A percentile compares a stretch with the other conserved stretches of the same genome.
These are phyloP conservation scores for Rhodinocichla rosea DNA, from an alignment of 2,113 vertebrate species.

Conservation along the genomic window DNA sequence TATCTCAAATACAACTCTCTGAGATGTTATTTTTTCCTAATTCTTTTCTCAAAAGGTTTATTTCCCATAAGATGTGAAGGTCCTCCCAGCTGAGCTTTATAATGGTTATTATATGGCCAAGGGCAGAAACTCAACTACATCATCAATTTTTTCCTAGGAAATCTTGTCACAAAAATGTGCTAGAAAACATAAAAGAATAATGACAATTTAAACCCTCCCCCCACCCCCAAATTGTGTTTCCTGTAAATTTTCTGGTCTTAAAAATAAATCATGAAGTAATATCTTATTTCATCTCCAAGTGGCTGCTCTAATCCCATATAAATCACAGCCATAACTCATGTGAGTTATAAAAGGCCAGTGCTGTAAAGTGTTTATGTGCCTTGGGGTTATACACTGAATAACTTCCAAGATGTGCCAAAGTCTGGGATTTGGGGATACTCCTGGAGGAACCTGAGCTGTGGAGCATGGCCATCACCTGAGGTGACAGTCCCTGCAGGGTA, in stretches of 20 bases:
- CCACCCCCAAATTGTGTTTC: not conserved
- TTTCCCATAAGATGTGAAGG: not conserved
- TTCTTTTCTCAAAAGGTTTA: not conserved
- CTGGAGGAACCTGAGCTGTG: not conserved
- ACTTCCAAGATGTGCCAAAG: not conserved
- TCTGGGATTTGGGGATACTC: not conserved
- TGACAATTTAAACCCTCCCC: fast-evolving
- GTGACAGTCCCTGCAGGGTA: not conserved
- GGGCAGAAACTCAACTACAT: not conserved
- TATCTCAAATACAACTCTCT: not conserved
- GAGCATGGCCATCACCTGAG: not conserved
- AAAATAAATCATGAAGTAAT: not conserved
- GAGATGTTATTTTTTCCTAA: not conserved
- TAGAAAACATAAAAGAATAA: not conserved
- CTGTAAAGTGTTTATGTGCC: not conserved
- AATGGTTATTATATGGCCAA: not conserved
- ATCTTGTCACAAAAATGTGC: not conserved
- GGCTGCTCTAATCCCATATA: not conserved
- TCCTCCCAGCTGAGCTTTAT: not conserved
- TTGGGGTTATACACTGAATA: not conserved
- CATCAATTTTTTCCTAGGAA: not conserved
- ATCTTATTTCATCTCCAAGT: not conserved
- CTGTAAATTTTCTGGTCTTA: not conserved
- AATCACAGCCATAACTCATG: not conserved
- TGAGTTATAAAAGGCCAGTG: not conserved